Evolutionary conservation across 37 sponge, comb jelly and placozoan species (phyloP), one percentile per base, ranked within the genome.

Genomic region (Spongilla lacustris): DNA sequence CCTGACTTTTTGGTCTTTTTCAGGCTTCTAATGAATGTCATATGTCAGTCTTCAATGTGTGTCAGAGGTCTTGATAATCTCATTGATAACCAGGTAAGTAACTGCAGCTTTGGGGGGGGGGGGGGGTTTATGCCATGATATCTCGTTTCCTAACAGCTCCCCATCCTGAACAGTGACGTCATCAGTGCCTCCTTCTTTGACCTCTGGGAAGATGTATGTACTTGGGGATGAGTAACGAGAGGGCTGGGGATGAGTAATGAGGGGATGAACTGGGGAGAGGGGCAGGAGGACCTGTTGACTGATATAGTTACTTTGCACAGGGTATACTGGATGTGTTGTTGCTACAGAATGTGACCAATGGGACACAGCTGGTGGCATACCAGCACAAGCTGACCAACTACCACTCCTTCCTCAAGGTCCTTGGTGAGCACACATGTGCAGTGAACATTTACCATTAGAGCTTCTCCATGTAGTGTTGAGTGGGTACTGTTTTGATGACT

Each of bases 321-420:
- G 90, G 90, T 1, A 72, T 89, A 28, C 81, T 74, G 6, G 90
- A 89, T 74, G 48, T 89, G 22, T 5, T 89, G 67, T n/a, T 89
- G 66, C 17, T 25, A 3, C 26, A 75, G 37, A 36, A 33, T 4
- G 75, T 31, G 30, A 25, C 6, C 8, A 23, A 24, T 50, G 9
- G 29, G 29, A 29, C 32, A 37, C 76, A 75, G 6, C 37, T 89
- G 31, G 66, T 76, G 25, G 90, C 90, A 9, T 74, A 46, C 67
- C 66, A 76, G 36, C 90, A 89, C 48, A 36, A 35, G 13, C 79
- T 89, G 38, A 37, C 67, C 9, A 68, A 41, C 22, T 85, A 84
- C 75, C 81, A 89, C 76, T 79, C 85, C 85, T 89, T 89, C 79
- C 81, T 89, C 24, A 89, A 89, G 35, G 80, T 83, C 0, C 37